A percentile compares a stretch with the other conserved stretches of the same genome.
Evolutionary conservation across 2,797 vertebrate genomes (phyloP).

Genomic region (Lepilemur ruficaudatus): DNA sequence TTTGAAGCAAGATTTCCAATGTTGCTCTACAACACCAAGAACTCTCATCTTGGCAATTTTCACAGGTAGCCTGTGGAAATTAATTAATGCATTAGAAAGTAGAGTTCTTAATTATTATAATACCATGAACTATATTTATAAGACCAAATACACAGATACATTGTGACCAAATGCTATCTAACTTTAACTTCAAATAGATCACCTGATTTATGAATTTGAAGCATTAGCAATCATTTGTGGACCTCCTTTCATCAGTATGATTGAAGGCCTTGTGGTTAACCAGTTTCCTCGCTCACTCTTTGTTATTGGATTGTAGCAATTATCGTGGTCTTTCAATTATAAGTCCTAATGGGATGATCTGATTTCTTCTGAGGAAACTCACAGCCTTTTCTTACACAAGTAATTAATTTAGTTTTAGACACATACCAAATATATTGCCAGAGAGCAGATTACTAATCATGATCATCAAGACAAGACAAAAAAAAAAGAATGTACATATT

Average conservation of each 20-base stretch:
- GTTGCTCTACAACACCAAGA: neutral
- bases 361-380: slow-evolving; percentile 6
- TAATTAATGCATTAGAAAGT: neutral
- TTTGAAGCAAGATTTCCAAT: neutral
- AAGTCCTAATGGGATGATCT: neutral
- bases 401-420: slow-evolving; percentile 43
- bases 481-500: neutral
- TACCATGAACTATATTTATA: neutral
- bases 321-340: slow-evolving; percentile 28
- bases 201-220: neutral
- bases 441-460: neutral
- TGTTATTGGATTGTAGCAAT: neutral
- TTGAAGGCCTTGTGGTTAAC: neutral
- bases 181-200: neutral
- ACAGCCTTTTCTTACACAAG: neutral
- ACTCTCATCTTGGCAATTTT: neutral
- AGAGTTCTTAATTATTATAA: neutral
- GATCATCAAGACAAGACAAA: neutral
- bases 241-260: neutral
- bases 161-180: neutral
- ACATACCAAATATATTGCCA: neutral
- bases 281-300: neutral
- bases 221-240: neutral
- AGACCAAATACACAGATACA: neutral
- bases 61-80: neutral